These are phyloP conservation scores for Catamblyrhynchus diadema DNA, from an alignment of 2,797 vertebrate species.

Conservation along the genomic window DNA sequence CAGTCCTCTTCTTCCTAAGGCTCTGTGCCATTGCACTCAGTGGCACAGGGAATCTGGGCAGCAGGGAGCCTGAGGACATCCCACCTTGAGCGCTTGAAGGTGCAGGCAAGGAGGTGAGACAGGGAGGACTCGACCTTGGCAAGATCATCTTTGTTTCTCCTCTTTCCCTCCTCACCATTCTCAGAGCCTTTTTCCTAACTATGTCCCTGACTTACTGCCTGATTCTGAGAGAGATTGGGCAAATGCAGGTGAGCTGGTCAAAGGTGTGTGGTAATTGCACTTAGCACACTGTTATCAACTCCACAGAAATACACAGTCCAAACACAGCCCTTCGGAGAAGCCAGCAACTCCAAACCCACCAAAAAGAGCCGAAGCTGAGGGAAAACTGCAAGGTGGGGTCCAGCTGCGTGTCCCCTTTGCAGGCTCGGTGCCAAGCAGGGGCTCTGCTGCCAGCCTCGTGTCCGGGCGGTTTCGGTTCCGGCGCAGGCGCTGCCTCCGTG, in stretches of 20 bases:
- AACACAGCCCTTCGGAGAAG: neutral
- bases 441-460: neutral
- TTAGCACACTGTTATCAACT: neutral
- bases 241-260: neutral
- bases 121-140: neutral
- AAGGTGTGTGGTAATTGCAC: neutral
- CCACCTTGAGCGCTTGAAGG: neutral
- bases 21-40: neutral
- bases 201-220: neutral
- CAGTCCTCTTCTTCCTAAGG: neutral
- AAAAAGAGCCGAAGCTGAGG: fast-evolving
- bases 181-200: neutral
- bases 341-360: neutral
- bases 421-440: neutral
- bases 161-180: neutral
- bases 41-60: neutral
- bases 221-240: neutral
- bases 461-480: fast-evolving
- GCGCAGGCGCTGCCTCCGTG: neutral
- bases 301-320: neutral
- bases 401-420: neutral
- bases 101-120: neutral
- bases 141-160: neutral
- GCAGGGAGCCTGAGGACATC: neutral
- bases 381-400: neutral